These are phyloP conservation scores for Aramus guarauna DNA, from an alignment of 2,113 vertebrate species.

Conservation along the genomic window DNA sequence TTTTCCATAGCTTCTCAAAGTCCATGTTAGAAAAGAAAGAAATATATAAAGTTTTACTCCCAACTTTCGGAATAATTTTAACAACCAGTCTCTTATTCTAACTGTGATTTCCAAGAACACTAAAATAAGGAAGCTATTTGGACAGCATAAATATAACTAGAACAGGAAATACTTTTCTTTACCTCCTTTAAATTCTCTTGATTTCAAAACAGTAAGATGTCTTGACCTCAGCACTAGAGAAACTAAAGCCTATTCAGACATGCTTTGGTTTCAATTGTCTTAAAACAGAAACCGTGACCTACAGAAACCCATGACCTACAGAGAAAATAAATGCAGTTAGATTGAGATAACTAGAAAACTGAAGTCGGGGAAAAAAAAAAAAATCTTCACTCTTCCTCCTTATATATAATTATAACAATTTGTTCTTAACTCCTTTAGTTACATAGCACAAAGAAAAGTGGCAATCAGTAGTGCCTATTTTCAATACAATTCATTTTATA, in stretches of 20 bases:
- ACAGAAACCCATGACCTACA: background rate
- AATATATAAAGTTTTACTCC: background rate
- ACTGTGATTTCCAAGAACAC: background rate
- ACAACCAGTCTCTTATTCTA: background rate
- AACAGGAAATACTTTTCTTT: background rate
- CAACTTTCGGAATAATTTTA: background rate
- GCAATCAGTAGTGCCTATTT: conserved; percentile 8
- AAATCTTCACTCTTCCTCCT: background rate
- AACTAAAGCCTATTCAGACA: background rate
- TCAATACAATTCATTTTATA: conserved; percentile 40
- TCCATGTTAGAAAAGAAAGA: background rate
- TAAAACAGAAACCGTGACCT: background rate
- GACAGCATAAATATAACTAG: background rate
- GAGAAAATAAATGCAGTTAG: background rate
- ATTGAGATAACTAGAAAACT: background rate
- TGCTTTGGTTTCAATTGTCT: background rate
- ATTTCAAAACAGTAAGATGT: background rate
- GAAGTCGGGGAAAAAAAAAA: background rate
- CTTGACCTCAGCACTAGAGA: background rate
- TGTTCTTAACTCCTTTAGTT: background rate
- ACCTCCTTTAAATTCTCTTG: background rate
- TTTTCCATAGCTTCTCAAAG: background rate
- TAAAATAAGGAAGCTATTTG: background rate
- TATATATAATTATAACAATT: background rate
- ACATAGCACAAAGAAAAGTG: background rate